phyloP scores from a whole-genome alignment of 2,888 invertebrate species.

The Limenitis camilla region DNA sequence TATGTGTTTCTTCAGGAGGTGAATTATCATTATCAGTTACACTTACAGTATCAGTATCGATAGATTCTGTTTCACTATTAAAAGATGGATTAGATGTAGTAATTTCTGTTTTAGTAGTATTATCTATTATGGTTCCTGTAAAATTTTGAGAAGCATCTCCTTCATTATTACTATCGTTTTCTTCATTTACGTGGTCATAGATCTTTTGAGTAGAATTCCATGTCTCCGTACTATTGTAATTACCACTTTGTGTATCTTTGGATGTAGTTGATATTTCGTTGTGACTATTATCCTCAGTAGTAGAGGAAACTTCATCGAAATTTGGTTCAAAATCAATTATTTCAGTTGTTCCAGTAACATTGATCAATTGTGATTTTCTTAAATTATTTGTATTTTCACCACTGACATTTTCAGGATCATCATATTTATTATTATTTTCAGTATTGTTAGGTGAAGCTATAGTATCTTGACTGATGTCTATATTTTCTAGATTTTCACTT shows the following conservation, averaged over 20 bases:
- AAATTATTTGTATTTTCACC: no score
- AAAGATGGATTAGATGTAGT: neutral
- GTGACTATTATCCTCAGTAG: neutral
- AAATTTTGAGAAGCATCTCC: neutral
- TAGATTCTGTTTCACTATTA: neutral
- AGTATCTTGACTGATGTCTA: neutral
- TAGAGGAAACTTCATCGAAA: no score
- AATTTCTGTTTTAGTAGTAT: neutral
- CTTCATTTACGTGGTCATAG: neutral
- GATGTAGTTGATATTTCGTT: neutral
- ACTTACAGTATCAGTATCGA: neutral
- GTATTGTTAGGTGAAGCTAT: neutral
- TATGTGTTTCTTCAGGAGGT: neutral
- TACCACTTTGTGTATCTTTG: neutral
- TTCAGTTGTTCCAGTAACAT: no score
- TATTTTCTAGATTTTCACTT: neutral
- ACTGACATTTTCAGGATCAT: no score
- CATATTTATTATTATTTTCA: neutral
- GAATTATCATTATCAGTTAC: neutral
- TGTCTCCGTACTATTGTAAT: neutral
- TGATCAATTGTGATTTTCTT: no score
- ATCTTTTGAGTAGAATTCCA: slow-evolving; percentile 2
- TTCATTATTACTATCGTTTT: neutral
- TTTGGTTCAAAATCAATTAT: no score
- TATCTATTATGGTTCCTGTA: neutral